Percentiles rank a stretch among this genome's conserved stretches.
Conservation (phyloP, 2,888 invertebrate genomes). For the Agrenia bidenticulata region DNA sequence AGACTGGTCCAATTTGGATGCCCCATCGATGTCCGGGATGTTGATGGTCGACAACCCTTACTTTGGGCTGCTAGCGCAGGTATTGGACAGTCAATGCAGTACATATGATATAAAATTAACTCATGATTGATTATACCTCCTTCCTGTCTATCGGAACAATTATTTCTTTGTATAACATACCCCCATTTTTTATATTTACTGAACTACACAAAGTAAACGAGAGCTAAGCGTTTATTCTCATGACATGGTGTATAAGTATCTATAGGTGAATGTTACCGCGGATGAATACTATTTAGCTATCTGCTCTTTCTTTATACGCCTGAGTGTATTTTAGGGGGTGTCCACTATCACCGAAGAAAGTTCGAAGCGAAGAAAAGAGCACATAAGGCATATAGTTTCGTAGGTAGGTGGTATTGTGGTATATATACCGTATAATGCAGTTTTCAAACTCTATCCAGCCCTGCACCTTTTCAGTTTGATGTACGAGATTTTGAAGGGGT, state of each 20-base stretch:
- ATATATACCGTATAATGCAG: neutral
- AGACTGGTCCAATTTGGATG: constrained; percentile 75
- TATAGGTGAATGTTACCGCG: too few species aligned
- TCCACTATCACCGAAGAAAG: constrained; percentile 37
- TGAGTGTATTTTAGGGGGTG: constrained; percentile 25
- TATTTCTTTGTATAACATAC: too few species aligned
- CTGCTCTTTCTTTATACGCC: neutral
- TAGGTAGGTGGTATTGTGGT: constrained; percentile 13
- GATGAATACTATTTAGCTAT: too few species aligned
- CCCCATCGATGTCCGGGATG: constrained; percentile 81
- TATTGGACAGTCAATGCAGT: too few species aligned
- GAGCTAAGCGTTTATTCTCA: too few species aligned
- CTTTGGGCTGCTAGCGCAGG: constrained; percentile 97
- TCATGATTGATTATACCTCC: too few species aligned
- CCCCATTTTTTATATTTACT: too few species aligned
- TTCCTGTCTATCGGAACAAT: too few species aligned
- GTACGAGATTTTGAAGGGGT: too few species aligned
- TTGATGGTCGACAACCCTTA: constrained; percentile 89
- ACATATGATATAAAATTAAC: too few species aligned
- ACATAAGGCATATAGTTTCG: constrained; percentile 24
- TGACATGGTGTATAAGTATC: too few species aligned
- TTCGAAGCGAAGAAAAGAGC: constrained; percentile 30
- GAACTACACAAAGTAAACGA: too few species aligned
- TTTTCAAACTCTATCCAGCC: constrained; percentile 13
- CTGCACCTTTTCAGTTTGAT: neutral